A percentile compares a stretch with the other conserved stretches of the same genome.
Conservation (phyloP, 2,888 invertebrate species). For the Horisme vitalbata region DNA sequence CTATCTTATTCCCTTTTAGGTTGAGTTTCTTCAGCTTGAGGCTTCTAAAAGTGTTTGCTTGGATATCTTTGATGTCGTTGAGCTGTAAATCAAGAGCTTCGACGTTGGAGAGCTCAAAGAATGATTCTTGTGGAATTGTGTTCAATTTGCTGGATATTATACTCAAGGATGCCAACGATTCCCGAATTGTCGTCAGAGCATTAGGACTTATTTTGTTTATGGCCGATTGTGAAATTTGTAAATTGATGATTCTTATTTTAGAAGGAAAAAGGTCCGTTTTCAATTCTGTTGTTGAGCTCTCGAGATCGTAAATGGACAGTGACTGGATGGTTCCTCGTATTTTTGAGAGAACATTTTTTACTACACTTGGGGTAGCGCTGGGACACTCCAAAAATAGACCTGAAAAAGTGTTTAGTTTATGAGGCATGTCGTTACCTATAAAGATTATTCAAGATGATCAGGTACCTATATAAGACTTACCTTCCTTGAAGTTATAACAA, state of each 20-base stretch:
- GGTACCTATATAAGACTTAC: slow-evolving; percentile 35
- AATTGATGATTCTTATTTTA: slow-evolving; percentile 86
- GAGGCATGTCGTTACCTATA: slow-evolving; percentile 6
- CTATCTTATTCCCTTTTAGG: slow-evolving; percentile 92
- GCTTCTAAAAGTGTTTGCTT: slow-evolving; percentile 92
- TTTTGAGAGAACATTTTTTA: slow-evolving; percentile 88
- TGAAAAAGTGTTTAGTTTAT: slow-evolving; percentile 52
- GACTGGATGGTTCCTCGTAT: slow-evolving; percentile 90
- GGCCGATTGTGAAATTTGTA: slow-evolving; percentile 90
- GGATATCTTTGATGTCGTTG: slow-evolving; percentile 91
- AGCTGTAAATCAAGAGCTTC: slow-evolving; percentile 92
- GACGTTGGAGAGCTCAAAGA: slow-evolving; percentile 87
- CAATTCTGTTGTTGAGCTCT: slow-evolving; percentile 89
- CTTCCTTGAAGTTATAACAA: slow-evolving; percentile 96
- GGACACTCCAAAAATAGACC: slow-evolving; percentile 94
- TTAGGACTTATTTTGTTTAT: slow-evolving; percentile 87
- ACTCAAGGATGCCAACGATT: slow-evolving; percentile 88
- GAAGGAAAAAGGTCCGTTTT: slow-evolving; percentile 89
- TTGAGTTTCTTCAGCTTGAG: slow-evolving; percentile 91
- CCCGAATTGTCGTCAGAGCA: slow-evolving; percentile 86
- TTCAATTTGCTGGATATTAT: slow-evolving; percentile 89
- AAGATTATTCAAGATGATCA: neutral
- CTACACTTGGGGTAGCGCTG: slow-evolving; percentile 88
- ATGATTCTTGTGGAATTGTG: slow-evolving; percentile 90
- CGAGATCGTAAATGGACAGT: slow-evolving; percentile 93